Evolutionary conservation across 2,113 vertebrate species (phyloP).

Genomic region (Lophotis ruficrista): DNA sequence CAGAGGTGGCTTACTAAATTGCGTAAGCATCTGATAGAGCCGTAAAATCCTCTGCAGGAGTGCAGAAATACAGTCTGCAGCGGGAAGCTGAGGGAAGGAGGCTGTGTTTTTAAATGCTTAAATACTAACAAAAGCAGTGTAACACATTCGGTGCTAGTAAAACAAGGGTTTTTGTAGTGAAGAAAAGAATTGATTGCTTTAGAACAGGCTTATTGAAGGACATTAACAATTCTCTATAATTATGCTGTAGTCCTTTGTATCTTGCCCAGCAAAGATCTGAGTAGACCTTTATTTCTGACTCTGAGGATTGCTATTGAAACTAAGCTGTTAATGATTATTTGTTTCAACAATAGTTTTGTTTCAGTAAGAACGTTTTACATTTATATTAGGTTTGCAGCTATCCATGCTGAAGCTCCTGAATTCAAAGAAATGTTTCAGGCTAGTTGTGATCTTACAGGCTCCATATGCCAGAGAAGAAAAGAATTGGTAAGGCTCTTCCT

Average conservation of each 20-base stretch:
- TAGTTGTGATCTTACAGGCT: conserved; percentile 86
- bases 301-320: background rate
- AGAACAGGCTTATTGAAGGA: background rate
- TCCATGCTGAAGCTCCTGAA: conserved; percentile 86
- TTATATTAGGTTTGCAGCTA: conserved; percentile 72
- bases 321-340: background rate
- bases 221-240: background rate
- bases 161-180: background rate
- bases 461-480: conserved; percentile 88
- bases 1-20: background rate
- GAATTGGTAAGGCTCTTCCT: conserved; percentile 79
- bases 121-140: background rate
- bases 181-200: background rate
- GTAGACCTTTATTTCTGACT: background rate
- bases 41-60: background rate
- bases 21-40: background rate
- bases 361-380: background rate
- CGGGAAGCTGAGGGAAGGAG: background rate
- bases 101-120: background rate
- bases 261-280: background rate
- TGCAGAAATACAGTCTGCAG: background rate
- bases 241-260: background rate
- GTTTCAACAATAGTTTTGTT: background rate
- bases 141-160: background rate
- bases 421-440: conserved; percentile 88